A percentile compares a stretch with the other conserved stretches of the same genome.
Evolutionary conservation across 2,888 invertebrate species (phyloP).

Genomic region (Drosophila meridiana): DNA sequence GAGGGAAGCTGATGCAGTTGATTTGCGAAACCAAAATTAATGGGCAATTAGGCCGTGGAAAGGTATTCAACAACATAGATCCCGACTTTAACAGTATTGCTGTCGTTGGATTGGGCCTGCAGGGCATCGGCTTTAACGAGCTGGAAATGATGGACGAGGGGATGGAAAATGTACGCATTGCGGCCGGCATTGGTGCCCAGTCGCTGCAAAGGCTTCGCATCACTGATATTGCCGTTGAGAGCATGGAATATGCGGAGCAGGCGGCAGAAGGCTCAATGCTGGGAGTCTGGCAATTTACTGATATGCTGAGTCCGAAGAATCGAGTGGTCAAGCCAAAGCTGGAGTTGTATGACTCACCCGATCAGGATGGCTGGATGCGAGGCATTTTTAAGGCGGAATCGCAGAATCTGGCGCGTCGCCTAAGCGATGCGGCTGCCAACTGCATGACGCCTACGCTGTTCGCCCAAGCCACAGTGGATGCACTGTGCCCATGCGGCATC

Average conservation of each 20-base stretch:
- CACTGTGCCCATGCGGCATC: slow-evolving; percentile 87
- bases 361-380: slow-evolving; percentile 87
- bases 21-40: slow-evolving; percentile 84
- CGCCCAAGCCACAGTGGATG: slow-evolving; percentile 88
- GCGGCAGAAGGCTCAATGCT: slow-evolving; percentile 89
- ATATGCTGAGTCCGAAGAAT: slow-evolving; percentile 86
- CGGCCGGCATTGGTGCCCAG: slow-evolving; percentile 87
- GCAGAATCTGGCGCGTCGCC: slow-evolving; percentile 90
- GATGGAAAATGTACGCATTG: slow-evolving; percentile 89
- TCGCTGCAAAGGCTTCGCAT: slow-evolving; percentile 85
- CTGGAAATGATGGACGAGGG: slow-evolving; percentile 89
- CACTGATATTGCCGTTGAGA: slow-evolving; percentile 86
- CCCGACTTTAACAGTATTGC: slow-evolving; percentile 87
- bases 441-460: slow-evolving; percentile 91
- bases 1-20: slow-evolving; percentile 85
- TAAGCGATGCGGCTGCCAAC: slow-evolving; percentile 91
- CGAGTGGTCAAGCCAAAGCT: slow-evolving; percentile 85
- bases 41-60: slow-evolving; percentile 81
- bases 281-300: slow-evolving; percentile 87
- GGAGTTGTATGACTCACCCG: slow-evolving; percentile 85
- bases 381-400: slow-evolving; percentile 89
- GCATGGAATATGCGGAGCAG: slow-evolving; percentile 88
- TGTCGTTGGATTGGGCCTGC: slow-evolving; percentile 89
- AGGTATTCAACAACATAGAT: slow-evolving; percentile 87
- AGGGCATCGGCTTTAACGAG: slow-evolving; percentile 87